Conservation (phyloP, 2,888 invertebrate species). For the Zonitis immaculata region DNA sequence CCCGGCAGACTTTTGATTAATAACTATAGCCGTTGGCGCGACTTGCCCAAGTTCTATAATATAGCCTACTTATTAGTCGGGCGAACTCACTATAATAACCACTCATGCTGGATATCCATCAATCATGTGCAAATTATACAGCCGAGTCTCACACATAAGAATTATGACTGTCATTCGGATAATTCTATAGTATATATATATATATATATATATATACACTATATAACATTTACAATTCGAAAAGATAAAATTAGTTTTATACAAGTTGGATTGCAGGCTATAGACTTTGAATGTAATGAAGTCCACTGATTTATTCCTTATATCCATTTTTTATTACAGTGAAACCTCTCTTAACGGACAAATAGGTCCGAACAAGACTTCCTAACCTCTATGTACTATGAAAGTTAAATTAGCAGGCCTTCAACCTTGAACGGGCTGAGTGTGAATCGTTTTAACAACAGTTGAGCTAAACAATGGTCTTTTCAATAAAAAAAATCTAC, state of each 20-base stretch:
- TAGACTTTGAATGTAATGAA: neutral
- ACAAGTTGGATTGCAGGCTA: neutral
- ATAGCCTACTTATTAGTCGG: conserved; percentile 41
- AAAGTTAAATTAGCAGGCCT: too few relatives aligned
- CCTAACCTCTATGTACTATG: too few relatives aligned
- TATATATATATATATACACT: conserved; percentile 27
- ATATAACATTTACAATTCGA: conserved; percentile 9
- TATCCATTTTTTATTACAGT: neutral
- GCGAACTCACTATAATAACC: conserved; percentile 41
- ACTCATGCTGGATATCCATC: conserved; percentile 45
- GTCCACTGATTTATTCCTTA: neutral
- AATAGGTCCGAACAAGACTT: too few relatives aligned
- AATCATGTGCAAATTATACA: conserved; percentile 47
- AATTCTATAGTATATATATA: conserved; percentile 43
- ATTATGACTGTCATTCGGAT: conserved; percentile 47
- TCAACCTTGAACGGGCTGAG: too few relatives aligned
- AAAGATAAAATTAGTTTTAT: conserved; percentile 1
- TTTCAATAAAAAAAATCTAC: too few relatives aligned
- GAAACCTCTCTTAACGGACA: too few relatives aligned
- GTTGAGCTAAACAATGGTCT: too few relatives aligned
- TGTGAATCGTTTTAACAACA: too few relatives aligned
- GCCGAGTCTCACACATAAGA: conserved; percentile 44
- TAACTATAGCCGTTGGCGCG: conserved; percentile 37
- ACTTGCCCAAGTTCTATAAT: conserved; percentile 32
- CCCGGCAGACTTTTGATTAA: conserved; percentile 41